Conservation (phyloP, 2,797 vertebrate genomes). For the Lepus oiostolus region DNA sequence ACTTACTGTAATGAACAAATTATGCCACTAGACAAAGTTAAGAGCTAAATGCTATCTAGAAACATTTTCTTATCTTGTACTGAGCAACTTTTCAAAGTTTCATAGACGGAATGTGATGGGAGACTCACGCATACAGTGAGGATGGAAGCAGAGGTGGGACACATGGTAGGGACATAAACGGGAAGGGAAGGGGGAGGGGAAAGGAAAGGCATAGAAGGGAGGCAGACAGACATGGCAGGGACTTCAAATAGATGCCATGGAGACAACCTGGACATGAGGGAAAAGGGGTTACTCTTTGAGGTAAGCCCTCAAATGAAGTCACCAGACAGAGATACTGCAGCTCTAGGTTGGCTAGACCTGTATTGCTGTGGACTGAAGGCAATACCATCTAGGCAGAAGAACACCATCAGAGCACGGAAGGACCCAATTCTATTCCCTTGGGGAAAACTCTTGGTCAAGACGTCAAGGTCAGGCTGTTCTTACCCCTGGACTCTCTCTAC, state of each 20-base stretch:
- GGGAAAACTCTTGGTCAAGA: neutral
- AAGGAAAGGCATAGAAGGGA: neutral
- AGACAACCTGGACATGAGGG: neutral
- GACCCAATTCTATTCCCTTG: neutral
- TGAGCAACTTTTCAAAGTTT: slow-evolving; percentile 1
- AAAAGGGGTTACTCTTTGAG: neutral
- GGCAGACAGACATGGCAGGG: neutral
- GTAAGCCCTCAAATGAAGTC: neutral
- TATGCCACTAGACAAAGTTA: neutral
- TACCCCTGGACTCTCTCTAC: neutral
- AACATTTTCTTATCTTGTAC: neutral
- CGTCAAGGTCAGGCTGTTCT: neutral
- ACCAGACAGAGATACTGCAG: neutral
- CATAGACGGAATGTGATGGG: neutral
- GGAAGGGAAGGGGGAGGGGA: neutral
- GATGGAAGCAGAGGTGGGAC: neutral
- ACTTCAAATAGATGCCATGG: neutral
- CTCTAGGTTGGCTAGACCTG: neutral
- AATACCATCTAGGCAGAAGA: slow-evolving; percentile 15
- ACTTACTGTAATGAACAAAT: neutral
- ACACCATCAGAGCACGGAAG: neutral
- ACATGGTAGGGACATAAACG: neutral
- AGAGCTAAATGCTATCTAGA: neutral
- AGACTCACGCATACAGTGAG: neutral
- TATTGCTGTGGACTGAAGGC: neutral